Conservation (phyloP, 64 coral and sea anemone species). For the Montipora foliosa region DNA sequence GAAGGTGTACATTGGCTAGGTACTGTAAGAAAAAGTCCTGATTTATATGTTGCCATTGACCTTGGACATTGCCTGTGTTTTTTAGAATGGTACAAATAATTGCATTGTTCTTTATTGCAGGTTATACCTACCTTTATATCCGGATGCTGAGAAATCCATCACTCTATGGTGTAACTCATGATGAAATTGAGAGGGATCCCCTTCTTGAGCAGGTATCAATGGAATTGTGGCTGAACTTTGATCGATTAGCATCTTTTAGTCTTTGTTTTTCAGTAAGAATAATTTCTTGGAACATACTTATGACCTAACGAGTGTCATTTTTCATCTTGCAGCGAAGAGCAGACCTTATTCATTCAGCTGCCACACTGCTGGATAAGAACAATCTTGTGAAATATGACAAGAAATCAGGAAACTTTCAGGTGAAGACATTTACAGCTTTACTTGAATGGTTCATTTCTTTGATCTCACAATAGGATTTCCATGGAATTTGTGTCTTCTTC, state of each 20-base stretch:
- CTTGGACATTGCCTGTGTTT: no score
- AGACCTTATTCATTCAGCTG: slow-evolving; percentile 96
- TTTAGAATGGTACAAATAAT: no score
- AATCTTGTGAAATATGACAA: slow-evolving; percentile 98
- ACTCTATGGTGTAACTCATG: slow-evolving; percentile 92
- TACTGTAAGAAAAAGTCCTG: neutral
- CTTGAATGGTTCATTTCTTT: neutral
- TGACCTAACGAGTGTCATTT: neutral
- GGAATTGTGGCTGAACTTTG: neutral
- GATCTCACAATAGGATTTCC: neutral
- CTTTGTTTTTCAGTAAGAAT: no score
- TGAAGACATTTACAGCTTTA: neutral
- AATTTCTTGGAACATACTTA: neutral
- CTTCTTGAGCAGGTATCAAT: slow-evolving; percentile 86
- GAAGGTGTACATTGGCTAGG: slow-evolving; percentile 98
- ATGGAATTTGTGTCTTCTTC: neutral
- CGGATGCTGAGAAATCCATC: slow-evolving; percentile 95
- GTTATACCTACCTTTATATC: slow-evolving; percentile 98
- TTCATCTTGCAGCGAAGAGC: slow-evolving; percentile 79
- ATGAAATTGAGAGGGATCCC: slow-evolving; percentile 92
- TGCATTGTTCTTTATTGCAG: slow-evolving; percentile 9
- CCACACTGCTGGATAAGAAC: slow-evolving; percentile 92
- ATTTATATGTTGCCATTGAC: no score
- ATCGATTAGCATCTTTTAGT: no score
- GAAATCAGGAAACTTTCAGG: slow-evolving; percentile 99